Percentiles rank a stretch among this genome's conserved stretches.
Evolutionary conservation across 2,888 invertebrate genomes (phyloP).

Genomic region (Caenorhabditis sinica): DNA sequence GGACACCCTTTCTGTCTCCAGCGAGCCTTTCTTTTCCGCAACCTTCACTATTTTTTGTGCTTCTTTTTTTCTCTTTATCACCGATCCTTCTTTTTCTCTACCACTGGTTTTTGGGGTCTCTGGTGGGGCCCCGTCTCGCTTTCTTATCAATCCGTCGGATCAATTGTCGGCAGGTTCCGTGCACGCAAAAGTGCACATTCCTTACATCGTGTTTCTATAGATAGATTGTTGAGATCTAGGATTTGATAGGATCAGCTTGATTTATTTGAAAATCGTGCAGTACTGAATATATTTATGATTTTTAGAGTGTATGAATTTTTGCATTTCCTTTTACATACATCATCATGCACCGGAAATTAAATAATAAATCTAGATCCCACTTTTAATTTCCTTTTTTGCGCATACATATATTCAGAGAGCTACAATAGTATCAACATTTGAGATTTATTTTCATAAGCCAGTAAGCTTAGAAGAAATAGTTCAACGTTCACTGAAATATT

Average conservation of each 20-base stretch:
- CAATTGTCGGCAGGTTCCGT: slow-evolving; percentile 52
- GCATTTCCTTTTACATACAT: too few relatives aligned
- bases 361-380: too few relatives aligned
- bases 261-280: too few relatives aligned
- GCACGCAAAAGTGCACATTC: slow-evolving; percentile 56
- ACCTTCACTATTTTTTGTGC: slow-evolving; percentile 34
- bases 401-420: too few relatives aligned
- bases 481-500: too few relatives aligned
- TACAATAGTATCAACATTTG: too few relatives aligned
- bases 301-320: too few relatives aligned
- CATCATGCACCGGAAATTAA: too few relatives aligned
- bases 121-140: slow-evolving; percentile 9
- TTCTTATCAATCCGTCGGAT: slow-evolving; percentile 63
- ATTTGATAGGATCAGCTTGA: neutral
- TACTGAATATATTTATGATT: too few relatives aligned
- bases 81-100: slow-evolving; percentile 21
- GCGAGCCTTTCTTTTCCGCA: slow-evolving; percentile 58
- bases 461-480: too few relatives aligned
- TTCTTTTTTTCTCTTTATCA: slow-evolving; percentile 38
- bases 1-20: slow-evolving; percentile 55
- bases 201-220: neutral
- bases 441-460: too few relatives aligned
- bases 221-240: slow-evolving; percentile 3
- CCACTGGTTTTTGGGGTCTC: slow-evolving; percentile 51
- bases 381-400: too few relatives aligned